These are phyloP conservation scores for Zaprionus taronus DNA, from an alignment of 1,140 invertebrate species.

Conservation along the genomic window DNA sequence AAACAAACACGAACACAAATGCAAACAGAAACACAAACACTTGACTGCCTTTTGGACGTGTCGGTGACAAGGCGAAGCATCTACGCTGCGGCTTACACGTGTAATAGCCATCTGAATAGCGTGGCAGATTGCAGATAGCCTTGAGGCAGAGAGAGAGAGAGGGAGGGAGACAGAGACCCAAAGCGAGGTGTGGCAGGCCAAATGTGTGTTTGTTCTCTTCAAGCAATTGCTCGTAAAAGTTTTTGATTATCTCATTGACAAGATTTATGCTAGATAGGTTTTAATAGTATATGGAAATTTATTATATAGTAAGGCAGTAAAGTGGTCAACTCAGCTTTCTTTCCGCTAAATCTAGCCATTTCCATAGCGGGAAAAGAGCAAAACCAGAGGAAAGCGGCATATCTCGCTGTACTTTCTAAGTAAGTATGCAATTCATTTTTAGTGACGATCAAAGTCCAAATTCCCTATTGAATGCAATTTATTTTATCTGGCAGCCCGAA, in stretches of 20 bases:
- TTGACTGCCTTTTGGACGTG: constrained; percentile 36
- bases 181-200: neutral
- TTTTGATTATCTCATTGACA: neutral
- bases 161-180: neutral
- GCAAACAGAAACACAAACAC: constrained; percentile 18
- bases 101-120: constrained; percentile 5
- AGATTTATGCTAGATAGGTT: neutral
- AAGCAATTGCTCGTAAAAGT: constrained; percentile 4
- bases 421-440: too few relatives aligned
- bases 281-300: neutral
- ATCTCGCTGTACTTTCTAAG: too few relatives aligned
- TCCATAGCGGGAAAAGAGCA: too few relatives aligned
- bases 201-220: constrained; percentile 5
- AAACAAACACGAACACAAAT: neutral
- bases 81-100: constrained; percentile 12
- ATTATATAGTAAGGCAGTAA: neutral
- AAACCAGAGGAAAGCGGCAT: too few relatives aligned
- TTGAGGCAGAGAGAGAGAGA: neutral
- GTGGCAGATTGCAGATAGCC: constrained; percentile 5
- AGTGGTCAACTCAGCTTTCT: neutral
- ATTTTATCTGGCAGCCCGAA: too few relatives aligned
- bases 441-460: too few relatives aligned
- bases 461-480: too few relatives aligned
- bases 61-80: constrained; percentile 29
- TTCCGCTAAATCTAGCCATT: neutral